Conservation (phyloP, 2,888 invertebrate species). For the Leptinotarsa juncta region DNA sequence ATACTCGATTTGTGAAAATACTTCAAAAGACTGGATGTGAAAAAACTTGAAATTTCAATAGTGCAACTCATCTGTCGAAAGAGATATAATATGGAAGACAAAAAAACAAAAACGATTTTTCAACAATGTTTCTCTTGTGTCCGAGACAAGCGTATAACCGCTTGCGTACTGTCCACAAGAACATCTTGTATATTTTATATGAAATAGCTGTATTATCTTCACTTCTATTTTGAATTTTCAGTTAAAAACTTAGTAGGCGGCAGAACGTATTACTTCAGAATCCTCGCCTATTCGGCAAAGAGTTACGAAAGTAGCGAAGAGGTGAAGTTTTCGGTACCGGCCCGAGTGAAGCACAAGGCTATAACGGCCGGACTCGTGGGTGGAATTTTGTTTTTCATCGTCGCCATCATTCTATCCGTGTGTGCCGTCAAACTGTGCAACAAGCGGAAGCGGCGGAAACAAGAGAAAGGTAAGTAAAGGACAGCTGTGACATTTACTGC, state of each 20-base stretch:
- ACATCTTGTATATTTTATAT: neutral
- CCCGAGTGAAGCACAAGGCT: conserved; percentile 93
- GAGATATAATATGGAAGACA: too few relatives aligned
- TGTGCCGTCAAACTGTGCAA: conserved; percentile 98
- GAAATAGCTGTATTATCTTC: neutral
- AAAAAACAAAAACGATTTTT: too few relatives aligned
- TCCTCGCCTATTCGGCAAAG: conserved; percentile 87
- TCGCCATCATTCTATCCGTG: conserved; percentile 95
- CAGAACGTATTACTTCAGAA: conserved; percentile 91
- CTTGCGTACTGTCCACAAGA: too few relatives aligned
- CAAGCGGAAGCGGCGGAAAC: conserved; percentile 95
- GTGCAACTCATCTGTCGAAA: too few relatives aligned
- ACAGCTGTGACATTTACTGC: too few relatives aligned
- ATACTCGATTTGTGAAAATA: too few relatives aligned
- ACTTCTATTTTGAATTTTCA: conserved; percentile 62
- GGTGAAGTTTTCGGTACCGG: conserved; percentile 89
- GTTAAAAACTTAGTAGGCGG: conserved; percentile 93
- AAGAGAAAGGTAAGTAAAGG: conserved; percentile 87
- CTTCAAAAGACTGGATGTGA: too few relatives aligned
- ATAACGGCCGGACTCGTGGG: conserved; percentile 97
- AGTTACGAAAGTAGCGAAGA: conserved; percentile 90
- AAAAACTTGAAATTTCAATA: too few relatives aligned
- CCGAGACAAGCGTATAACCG: too few relatives aligned
- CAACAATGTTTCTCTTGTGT: too few relatives aligned
- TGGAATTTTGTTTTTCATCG: conserved; percentile 96